Percentiles rank a stretch among this genome's conserved stretches.
Conservation (phyloP, 2,888 invertebrate species). For the Amphimallon solstitiale region DNA sequence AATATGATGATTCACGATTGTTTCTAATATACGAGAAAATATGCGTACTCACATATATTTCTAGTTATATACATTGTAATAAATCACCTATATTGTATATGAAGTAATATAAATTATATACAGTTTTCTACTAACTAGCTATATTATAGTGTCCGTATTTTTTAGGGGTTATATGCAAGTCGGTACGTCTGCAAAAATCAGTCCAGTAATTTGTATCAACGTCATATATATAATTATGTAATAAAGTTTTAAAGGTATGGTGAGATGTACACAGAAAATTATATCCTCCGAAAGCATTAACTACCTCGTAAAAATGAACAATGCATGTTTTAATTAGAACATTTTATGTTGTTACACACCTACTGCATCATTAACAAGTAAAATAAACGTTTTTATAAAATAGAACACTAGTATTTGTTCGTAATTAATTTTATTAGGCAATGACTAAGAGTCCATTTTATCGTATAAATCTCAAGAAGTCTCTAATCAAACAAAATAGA, state of each 20-base stretch:
- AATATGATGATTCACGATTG: no score
- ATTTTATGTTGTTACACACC: neutral
- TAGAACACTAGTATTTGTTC: neutral
- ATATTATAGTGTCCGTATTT: no score
- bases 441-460: neutral
- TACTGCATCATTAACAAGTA: neutral
- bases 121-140: no score
- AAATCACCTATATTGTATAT: no score
- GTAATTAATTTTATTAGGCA: conserved; percentile 10
- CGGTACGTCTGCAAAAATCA: neutral
- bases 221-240: neutral
- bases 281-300: neutral
- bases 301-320: neutral
- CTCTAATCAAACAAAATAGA: neutral
- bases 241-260: neutral
- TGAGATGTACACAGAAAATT: conserved; percentile 2
- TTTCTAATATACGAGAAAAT: no score
- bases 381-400: conserved; percentile 1
- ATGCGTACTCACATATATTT: no score
- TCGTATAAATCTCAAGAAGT: neutral
- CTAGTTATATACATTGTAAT: no score
- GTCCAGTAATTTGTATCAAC: conserved; percentile 1
- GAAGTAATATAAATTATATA: no score
- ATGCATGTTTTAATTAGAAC: neutral
- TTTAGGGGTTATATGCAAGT: no score